Evolutionary conservation across 2,888 invertebrate genomes (phyloP).

Genomic region (Eupithecia centaureata): DNA sequence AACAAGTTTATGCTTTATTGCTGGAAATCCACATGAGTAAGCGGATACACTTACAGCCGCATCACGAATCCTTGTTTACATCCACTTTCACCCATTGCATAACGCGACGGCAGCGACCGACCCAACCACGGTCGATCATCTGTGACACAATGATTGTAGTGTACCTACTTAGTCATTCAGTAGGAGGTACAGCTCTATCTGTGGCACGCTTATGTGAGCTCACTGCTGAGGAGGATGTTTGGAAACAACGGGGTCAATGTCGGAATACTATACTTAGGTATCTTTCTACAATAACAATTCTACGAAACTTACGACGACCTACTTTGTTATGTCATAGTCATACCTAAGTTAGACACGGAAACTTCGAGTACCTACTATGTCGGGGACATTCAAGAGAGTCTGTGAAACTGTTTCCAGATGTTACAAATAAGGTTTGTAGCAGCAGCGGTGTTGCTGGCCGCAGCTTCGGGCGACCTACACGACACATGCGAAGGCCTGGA

Average conservation of each 20-base stretch:
- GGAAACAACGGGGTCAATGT: conserved; percentile 15
- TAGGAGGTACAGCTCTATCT: conserved; percentile 13
- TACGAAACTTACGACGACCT: conserved; percentile 6
- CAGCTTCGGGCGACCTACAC: conserved; percentile 9
- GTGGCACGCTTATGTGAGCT: conserved; percentile 22
- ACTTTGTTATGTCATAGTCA: background rate
- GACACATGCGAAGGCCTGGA: conserved; percentile 51
- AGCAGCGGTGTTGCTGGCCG: conserved; percentile 39
- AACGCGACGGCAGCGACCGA: conserved; percentile 29
- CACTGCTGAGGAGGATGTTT: conserved; percentile 29
- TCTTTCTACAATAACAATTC: too few species aligned
- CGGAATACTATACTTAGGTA: conserved; percentile 17
- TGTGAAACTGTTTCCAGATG: conserved; percentile 44
- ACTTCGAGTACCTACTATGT: background rate
- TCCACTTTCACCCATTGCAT: conserved; percentile 49
- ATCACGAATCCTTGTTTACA: conserved; percentile 45
- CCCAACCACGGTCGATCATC: conserved; percentile 5
- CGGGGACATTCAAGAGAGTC: background rate
- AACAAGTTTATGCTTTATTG: conserved; percentile 30
- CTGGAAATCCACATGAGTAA: conserved; percentile 41
- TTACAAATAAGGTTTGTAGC: conserved; percentile 29
- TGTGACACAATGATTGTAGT: conserved; percentile 12
- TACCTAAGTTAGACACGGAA: background rate
- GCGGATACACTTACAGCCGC: conserved; percentile 35
- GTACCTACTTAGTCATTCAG: too few species aligned